phyloP scores from a whole-genome alignment of 2,888 invertebrate species.

The Plebejus melissa region DNA sequence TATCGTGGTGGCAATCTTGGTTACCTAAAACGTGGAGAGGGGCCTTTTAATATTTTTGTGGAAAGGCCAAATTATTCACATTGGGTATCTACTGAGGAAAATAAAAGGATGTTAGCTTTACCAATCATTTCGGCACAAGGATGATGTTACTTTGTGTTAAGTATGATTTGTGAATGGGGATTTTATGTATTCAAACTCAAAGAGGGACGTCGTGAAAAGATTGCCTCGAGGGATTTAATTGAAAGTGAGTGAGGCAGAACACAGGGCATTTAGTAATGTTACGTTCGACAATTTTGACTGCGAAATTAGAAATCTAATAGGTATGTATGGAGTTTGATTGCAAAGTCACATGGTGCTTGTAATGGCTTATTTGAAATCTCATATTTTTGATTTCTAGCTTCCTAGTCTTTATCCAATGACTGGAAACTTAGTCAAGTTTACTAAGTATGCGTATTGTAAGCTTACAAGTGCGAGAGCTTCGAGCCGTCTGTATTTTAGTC shows the following conservation, averaged over 20 bases:
- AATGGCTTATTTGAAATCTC: background rate
- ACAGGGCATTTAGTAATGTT: background rate
- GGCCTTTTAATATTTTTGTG: background rate
- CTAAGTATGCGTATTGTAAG: background rate
- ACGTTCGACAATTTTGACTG: background rate
- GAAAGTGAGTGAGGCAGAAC: slow-evolving; percentile 22
- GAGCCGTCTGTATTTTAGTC: slow-evolving; percentile 30
- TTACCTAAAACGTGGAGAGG: background rate
- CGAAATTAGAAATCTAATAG: background rate
- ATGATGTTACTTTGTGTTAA: background rate
- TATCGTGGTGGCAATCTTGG: too few relatives aligned
- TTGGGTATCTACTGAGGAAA: background rate
- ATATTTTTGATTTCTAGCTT: background rate
- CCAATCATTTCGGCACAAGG: background rate
- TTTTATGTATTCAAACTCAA: slow-evolving; percentile 28
- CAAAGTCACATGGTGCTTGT: background rate
- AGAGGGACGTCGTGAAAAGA: slow-evolving; percentile 27
- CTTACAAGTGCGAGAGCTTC: background rate
- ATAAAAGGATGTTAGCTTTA: background rate
- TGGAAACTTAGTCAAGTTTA: background rate
- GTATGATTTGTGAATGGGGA: background rate
- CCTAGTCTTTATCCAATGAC: background rate
- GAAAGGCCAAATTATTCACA: background rate
- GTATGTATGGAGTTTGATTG: background rate
- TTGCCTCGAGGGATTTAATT: slow-evolving; percentile 34